Base-by-base conservation (phyloP, 2,888 invertebrate species). In the Lepidochrysops patricia region DNA sequence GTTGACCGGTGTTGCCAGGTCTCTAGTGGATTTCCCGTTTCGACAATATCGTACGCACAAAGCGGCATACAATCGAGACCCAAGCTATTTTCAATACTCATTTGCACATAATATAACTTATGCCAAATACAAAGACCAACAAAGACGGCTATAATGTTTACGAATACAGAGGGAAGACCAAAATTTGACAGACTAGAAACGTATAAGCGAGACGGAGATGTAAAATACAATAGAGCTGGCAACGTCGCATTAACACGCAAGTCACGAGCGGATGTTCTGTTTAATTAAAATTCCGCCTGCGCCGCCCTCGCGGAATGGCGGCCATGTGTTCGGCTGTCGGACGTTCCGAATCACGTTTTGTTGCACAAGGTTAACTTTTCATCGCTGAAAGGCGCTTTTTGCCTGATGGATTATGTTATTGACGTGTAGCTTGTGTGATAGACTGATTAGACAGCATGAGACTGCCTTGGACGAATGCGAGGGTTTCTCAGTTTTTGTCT, bases 201-300 rank as follows among this genome's bases (percentile, higher is more conserved):
- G 67, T 64, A 64, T 64, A 63, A 63, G 82, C 72, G 75, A 58
- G 79, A 87, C 74, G 73, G 83, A 77, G 84, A 84, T 67, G 54
- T 73, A 75, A 69, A 61, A 69, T 69, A 72, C 67, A 64, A 72
- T 76, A 75, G 73, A 80, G 76, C 77, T 82, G 88, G 86, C 88
- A 88, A 86, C 88, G 74, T 73, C 82, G 87, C 85, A 76, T 79
- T 26, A 52, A 35, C 76, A 73, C 72, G 76, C 74, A 77, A 84
- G 82, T 83, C 82, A 84, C 81, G 87, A 88, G 86, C 89, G 89
- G 89, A 89, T 89, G 87, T 89, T 88, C 89, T 87, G 86, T 86
- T 54, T 89, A 89, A 89, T 89, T 89, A 89, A 89, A 88, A 89
- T 89, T 89, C 89, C 87, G 89, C 87, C 88, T 86, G 87, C 80